These are phyloP conservation scores for Umimayanthus chanpuru DNA, from an alignment of 92 coral and sea anemone species.

Conservation along the genomic window DNA sequence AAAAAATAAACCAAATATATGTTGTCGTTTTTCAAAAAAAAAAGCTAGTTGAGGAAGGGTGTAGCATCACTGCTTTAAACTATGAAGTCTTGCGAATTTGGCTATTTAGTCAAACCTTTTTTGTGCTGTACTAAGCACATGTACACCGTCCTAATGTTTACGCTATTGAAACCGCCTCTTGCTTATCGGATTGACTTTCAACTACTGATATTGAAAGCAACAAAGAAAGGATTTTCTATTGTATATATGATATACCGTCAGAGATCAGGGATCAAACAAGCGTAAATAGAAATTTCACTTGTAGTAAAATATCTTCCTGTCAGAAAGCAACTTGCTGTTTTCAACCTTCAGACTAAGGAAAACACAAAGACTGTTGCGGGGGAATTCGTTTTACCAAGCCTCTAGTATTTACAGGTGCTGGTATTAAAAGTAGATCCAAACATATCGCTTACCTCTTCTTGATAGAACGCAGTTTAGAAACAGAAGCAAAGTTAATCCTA, in stretches of 20 bases:
- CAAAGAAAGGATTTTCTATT: neutral
- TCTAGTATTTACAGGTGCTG: neutral
- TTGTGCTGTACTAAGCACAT: too few relatives aligned
- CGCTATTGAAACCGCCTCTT: too few relatives aligned
- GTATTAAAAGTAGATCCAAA: neutral
- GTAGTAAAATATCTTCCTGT: neutral
- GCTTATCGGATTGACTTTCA: too few relatives aligned
- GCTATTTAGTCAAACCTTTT: too few relatives aligned
- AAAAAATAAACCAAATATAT: too few relatives aligned
- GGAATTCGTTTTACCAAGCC: neutral
- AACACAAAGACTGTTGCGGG: neutral
- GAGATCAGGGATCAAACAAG: neutral
- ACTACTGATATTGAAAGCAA: too few relatives aligned
- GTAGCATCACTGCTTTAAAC: too few relatives aligned
- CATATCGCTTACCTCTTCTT: conserved; percentile 6
- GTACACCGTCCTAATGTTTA: too few relatives aligned
- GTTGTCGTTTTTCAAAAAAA: too few relatives aligned
- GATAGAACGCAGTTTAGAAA: neutral
- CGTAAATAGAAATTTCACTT: neutral
- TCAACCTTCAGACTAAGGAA: neutral
- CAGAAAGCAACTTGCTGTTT: neutral
- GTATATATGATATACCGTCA: too few relatives aligned
- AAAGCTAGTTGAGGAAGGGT: too few relatives aligned
- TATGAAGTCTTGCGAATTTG: too few relatives aligned
- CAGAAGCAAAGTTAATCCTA: conserved; percentile 10